Evolutionary conservation across 2,113 vertebrate species (phyloP).

Genomic region (Nansenia antarctica): DNA sequence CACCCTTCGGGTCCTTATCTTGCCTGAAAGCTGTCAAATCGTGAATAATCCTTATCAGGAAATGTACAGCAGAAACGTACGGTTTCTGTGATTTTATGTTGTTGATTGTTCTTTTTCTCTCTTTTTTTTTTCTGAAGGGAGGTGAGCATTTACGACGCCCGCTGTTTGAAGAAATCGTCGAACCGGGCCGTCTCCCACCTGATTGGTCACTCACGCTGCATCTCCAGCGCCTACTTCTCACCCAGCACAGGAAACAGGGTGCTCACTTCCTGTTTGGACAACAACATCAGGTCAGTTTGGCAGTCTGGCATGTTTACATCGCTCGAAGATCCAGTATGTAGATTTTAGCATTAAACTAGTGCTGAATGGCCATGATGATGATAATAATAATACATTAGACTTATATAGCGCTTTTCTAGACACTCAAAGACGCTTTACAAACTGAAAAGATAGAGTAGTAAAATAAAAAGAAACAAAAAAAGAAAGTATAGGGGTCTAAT

Average conservation of each 20-base stretch:
- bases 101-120: background rate
- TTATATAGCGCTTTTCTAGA: too few relatives aligned
- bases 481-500: too few relatives aligned
- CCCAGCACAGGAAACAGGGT: slow-evolving; percentile 81
- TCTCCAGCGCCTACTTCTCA: slow-evolving; percentile 87
- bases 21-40: too few relatives aligned
- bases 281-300: slow-evolving; percentile 79
- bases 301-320: background rate
- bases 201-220: slow-evolving; percentile 71
- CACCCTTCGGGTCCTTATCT: background rate
- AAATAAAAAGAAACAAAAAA: too few relatives aligned
- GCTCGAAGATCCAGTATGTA: too few relatives aligned
- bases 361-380: too few relatives aligned
- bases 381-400: too few relatives aligned
- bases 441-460: too few relatives aligned
- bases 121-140: slow-evolving; percentile 64
- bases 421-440: too few relatives aligned
- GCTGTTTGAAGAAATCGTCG: slow-evolving; percentile 65
- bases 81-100: background rate
- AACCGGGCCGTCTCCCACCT: slow-evolving; percentile 72
- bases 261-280: slow-evolving; percentile 81
- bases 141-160: slow-evolving; percentile 80
- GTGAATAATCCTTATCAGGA: background rate
- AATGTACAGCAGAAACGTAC: background rate
- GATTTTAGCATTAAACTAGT: background rate